Evolutionary conservation across 64 coral and sea anemone species (phyloP), one percentile per base, ranked within the genome.

Genomic region (Anthopleura sola): DNA sequence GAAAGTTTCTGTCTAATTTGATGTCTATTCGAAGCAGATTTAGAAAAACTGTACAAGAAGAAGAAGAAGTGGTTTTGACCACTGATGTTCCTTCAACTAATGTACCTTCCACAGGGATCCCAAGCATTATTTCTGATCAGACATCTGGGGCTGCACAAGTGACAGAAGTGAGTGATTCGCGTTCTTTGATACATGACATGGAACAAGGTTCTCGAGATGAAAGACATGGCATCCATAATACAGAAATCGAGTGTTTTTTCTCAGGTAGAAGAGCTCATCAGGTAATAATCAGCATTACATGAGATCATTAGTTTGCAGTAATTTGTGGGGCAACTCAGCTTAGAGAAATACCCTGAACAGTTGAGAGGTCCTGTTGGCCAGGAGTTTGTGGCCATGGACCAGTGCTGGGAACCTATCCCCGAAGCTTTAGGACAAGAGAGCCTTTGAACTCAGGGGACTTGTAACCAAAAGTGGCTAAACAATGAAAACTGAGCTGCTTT

Each of bases 1-100:
- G 24, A 47, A 44, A 79, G 18, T 79, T 79, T 79, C n/a, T 79
- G 16, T 79, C 76, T 19, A 79, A 8, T 46, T 79, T 79, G 39
- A 44, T 79, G 24, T 79, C 76, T 79, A 79, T 79, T 79, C 76
- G 76, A 79, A 79, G 76, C 12, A 79, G 5, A 44, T 48, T 79
- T 38, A 79, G 39, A 47, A 79, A 47, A 17, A 34, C 26, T 31
- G 29, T 16, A 28, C n/a, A 32, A 32, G 26, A 32, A 15, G 66
- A 26, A 24, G 24, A 34, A 14, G 29, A 15, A 24, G 23, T 66
- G 21, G 21, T 23, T 10, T 2, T 11, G n/a, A 28, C 60, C 21
- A 17, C 4, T 62, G 10, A 71, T 28, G 31, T 15, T 16, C 29
- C 13, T 31, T 7, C 66, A 71, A 32, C n/a, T 15, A 71, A 14